phyloP scores from a whole-genome alignment of 2,113 vertebrate species.

The Castor canadensis region DNA sequence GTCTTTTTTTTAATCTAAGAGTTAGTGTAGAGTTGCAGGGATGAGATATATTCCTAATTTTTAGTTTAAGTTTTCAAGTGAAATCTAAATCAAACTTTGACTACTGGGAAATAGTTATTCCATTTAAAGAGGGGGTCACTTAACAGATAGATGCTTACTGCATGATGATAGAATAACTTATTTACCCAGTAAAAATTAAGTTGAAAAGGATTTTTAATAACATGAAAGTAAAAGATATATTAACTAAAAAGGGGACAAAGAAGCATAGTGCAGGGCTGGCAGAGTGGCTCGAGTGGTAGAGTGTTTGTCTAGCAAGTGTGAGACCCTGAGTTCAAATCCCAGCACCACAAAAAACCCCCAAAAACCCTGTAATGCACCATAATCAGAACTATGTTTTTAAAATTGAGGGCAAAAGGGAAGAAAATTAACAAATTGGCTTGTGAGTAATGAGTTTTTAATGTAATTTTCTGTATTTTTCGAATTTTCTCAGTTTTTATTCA shows the following conservation, averaged over 20 bases:
- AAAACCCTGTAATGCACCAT: neutral
- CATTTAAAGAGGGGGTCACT: neutral
- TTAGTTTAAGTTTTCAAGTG: neutral
- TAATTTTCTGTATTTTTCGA: neutral
- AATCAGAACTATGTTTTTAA: neutral
- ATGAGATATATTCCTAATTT: neutral
- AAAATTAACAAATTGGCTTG: neutral
- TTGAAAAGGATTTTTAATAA: neutral
- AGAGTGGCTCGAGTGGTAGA: neutral
- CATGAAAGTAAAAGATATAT: neutral
- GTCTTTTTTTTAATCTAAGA: constrained; percentile 3
- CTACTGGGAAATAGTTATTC: neutral
- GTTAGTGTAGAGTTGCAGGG: neutral
- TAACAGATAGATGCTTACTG: too few species aligned
- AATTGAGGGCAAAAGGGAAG: neutral
- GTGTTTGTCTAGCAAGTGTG: neutral
- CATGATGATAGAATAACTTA: neutral
- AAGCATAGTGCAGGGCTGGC: too few species aligned
- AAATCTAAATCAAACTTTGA: neutral
- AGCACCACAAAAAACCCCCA: neutral
- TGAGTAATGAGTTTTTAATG: neutral
- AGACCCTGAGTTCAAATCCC: neutral
- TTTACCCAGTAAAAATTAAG: constrained; percentile 9
- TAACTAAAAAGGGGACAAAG: neutral
- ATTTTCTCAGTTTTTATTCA: neutral